A percentile compares a stretch with the other conserved stretches of the same genome.
Conservation (phyloP, 2,797 vertebrate genomes). For the Semaprochilodus insignis region DNA sequence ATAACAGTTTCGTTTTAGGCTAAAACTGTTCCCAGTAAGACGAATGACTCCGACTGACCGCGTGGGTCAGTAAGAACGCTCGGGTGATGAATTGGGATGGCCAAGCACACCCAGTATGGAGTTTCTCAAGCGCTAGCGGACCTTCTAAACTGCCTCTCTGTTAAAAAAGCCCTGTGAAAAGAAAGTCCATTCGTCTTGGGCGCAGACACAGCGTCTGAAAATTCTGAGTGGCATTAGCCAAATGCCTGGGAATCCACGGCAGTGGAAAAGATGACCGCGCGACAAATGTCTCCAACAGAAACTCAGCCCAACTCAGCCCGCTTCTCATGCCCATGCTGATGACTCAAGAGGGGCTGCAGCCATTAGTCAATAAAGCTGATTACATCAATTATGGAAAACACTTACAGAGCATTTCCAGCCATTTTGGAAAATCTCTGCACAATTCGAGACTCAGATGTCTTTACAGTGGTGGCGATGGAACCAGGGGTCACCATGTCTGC, state of each 20-base stretch:
- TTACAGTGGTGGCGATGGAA: too few relatives aligned
- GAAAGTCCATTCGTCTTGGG: not conserved
- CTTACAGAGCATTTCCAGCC: not conserved
- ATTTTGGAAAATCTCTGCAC: not conserved
- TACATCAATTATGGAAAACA: too few relatives aligned
- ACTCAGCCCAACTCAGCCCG: not conserved
- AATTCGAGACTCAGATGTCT: too few relatives aligned
- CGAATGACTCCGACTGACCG: constrained; percentile 17
- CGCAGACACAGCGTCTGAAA: not conserved
- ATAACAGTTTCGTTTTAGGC: constrained; percentile 41
- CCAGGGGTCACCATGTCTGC: too few relatives aligned
- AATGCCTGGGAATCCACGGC: constrained; percentile 20
- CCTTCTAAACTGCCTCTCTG: not conserved
- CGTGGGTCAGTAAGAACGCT: constrained; percentile 25
- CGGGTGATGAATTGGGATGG: constrained; percentile 20
- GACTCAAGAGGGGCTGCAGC: not conserved
- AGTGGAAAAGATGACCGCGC: constrained; percentile 24
- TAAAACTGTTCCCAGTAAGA: constrained; percentile 32
- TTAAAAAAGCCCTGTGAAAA: constrained; percentile 4
- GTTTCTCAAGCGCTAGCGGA: not conserved
- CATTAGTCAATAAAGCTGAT: too few relatives aligned
- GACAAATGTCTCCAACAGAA: constrained; percentile 15
- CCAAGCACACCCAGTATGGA: not conserved
- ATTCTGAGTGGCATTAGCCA: constrained; percentile 32
- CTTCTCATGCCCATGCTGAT: not conserved